Evolutionary conservation across 2,888 invertebrate species (phyloP).

Genomic region (Dorcus hopei): DNA sequence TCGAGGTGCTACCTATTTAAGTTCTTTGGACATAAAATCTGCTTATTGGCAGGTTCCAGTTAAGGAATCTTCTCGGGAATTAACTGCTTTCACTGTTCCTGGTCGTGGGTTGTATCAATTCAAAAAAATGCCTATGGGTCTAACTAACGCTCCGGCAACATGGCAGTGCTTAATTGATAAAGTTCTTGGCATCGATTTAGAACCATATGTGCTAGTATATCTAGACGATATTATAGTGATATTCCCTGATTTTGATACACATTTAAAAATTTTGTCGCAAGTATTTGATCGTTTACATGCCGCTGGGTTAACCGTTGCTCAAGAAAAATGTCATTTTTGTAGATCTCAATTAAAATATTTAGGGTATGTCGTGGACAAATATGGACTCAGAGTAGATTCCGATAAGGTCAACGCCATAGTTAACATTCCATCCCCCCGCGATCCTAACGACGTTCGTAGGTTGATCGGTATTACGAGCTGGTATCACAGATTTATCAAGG

Average conservation of each 20-base stretch:
- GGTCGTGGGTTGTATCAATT: conserved; percentile 29
- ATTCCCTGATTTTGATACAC: conserved; percentile 15
- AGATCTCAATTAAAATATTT: conserved; percentile 25
- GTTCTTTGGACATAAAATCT: too few relatives aligned
- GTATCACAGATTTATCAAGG: too few relatives aligned
- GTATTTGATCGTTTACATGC: conserved; percentile 19
- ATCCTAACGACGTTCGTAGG: conserved; percentile 20
- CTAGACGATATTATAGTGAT: conserved; percentile 22
- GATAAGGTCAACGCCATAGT: conserved; percentile 25
- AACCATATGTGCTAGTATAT: conserved; percentile 18
- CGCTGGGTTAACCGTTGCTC: conserved; percentile 28
- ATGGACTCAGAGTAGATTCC: background rate
- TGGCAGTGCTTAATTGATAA: conserved; percentile 22
- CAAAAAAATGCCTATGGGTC: conserved; percentile 24
- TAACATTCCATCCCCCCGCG: conserved; percentile 27
- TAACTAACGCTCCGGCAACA: conserved; percentile 23
- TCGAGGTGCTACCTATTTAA: too few relatives aligned
- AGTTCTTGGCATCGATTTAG: conserved; percentile 15
- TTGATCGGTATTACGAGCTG: conserved; percentile 28
- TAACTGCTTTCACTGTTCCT: conserved; percentile 35
- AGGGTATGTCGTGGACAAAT: conserved; percentile 29
- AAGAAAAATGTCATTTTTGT: conserved; percentile 30
- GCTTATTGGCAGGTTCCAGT: too few relatives aligned
- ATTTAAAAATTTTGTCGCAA: conserved; percentile 19
- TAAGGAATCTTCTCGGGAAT: conserved; percentile 13